A percentile compares a stretch with the other conserved stretches of the same genome.
Evolutionary conservation across 2,888 invertebrate genomes (phyloP).

Genomic region (Drosophila lutescens): DNA sequence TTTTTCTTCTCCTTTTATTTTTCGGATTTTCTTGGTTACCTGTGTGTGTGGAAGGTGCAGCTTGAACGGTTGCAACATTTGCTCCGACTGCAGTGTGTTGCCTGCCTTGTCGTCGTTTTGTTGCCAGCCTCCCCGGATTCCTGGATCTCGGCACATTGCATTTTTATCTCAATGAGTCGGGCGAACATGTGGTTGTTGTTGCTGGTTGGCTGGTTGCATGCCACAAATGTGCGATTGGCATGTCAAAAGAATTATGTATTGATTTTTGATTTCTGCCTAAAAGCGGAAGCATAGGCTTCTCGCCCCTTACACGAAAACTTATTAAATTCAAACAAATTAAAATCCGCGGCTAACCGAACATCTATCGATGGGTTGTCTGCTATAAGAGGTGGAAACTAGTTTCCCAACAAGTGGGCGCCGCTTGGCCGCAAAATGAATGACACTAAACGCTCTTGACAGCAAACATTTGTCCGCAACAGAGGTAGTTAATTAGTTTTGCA

Average conservation of each 20-base stretch:
- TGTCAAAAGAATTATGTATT: constrained; percentile 81
- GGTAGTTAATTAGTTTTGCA: constrained; percentile 79
- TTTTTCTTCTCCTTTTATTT: constrained; percentile 21
- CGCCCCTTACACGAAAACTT: constrained; percentile 36
- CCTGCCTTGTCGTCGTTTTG: constrained; percentile 76
- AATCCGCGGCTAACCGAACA: constrained; percentile 25
- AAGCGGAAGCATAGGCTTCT: constrained; percentile 41
- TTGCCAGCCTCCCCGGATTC: constrained; percentile 52
- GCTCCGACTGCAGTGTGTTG: constrained; percentile 41
- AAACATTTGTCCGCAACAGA: constrained; percentile 71
- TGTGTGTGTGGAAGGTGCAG: constrained; percentile 68
- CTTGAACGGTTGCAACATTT: constrained; percentile 63
- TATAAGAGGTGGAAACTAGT: constrained; percentile 51
- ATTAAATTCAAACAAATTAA: constrained; percentile 51
- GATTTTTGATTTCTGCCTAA: constrained; percentile 73
- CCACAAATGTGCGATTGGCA: constrained; percentile 81
- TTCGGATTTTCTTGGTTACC: constrained; percentile 28
- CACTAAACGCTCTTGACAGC: constrained; percentile 77
- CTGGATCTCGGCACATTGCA: constrained; percentile 49
- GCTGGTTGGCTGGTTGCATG: constrained; percentile 68
- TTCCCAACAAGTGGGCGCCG: constrained; percentile 64
- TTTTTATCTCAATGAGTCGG: constrained; percentile 76
- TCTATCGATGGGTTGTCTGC: constrained; percentile 17
- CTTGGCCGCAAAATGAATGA: constrained; percentile 67
- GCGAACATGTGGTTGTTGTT: constrained; percentile 71